phyloP scores from a whole-genome alignment of 2,113 vertebrate genomes.

The Prionailurus bengalensis region DNA sequence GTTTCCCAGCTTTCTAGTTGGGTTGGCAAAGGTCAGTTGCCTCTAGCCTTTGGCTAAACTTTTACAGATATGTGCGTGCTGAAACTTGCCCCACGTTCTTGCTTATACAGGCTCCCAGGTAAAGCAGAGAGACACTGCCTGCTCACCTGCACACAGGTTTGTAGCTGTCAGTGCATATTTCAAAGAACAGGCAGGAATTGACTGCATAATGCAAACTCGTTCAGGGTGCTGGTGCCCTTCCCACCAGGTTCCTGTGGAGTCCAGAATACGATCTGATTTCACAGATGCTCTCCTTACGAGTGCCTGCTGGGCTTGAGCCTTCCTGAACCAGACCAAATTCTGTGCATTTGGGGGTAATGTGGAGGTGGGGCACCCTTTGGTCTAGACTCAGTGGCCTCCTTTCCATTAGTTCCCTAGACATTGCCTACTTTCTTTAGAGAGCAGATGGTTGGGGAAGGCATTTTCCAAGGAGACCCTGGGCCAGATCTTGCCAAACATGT shows the following conservation, averaged over 20 bases:
- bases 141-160: background rate
- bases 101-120: background rate
- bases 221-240: background rate
- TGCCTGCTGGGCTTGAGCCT: rapidly evolving
- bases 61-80: background rate
- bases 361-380: rapidly evolving
- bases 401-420: background rate
- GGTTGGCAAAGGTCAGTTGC: background rate
- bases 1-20: constrained; percentile 38
- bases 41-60: background rate
- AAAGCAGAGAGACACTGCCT: background rate
- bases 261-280: background rate
- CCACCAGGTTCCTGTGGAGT: rapidly evolving
- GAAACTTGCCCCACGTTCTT: background rate
- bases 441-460: background rate
- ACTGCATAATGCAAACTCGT: background rate
- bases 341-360: rapidly evolving
- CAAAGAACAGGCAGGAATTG: background rate
- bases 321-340: background rate
- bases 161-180: background rate
- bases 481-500: background rate
- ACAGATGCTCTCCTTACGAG: background rate
- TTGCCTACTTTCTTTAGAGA: background rate
- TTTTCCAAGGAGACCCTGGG: background rate
- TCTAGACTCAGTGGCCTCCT: background rate